phyloP scores from a whole-genome alignment of 2,888 invertebrate species.

The Dioctria rufipes region DNA sequence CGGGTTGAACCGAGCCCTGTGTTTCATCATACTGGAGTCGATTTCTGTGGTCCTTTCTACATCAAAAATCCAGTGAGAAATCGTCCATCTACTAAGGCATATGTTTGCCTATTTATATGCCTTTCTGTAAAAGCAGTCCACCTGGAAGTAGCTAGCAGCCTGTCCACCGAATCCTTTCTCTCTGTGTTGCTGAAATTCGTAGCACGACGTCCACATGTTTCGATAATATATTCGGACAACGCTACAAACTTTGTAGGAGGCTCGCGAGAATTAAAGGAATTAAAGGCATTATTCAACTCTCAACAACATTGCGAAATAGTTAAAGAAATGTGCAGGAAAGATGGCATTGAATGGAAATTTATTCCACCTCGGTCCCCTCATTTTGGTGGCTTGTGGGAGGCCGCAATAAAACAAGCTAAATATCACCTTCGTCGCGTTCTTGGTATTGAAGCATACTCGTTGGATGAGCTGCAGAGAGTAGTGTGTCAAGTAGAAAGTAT shows the following conservation, averaged over 20 bases:
- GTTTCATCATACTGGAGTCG: background rate
- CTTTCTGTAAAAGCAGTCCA: background rate
- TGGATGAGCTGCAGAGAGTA: no score
- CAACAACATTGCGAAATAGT: background rate
- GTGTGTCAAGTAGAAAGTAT: no score
- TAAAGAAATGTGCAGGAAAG: no score
- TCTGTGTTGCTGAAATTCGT: background rate
- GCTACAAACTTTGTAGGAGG: background rate
- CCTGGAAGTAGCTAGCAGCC: background rate
- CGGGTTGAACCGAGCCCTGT: background rate
- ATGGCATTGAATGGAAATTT: no score
- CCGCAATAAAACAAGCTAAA: no score
- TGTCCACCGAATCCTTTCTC: background rate
- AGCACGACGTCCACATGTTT: background rate
- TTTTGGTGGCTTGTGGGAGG: no score
- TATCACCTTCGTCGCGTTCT: no score
- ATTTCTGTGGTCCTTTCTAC: slow-evolving; percentile 3
- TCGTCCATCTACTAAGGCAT: background rate
- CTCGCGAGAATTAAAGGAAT: background rate
- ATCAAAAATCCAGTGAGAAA: background rate
- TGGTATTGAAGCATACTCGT: no score
- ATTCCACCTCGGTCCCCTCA: no score
- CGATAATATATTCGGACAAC: background rate
- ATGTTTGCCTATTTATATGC: background rate
- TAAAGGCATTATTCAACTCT: background rate